These are phyloP conservation scores for Gonatopus flavifemur DNA, from an alignment of 1,140 invertebrate genomes.

Conservation along the genomic window DNA sequence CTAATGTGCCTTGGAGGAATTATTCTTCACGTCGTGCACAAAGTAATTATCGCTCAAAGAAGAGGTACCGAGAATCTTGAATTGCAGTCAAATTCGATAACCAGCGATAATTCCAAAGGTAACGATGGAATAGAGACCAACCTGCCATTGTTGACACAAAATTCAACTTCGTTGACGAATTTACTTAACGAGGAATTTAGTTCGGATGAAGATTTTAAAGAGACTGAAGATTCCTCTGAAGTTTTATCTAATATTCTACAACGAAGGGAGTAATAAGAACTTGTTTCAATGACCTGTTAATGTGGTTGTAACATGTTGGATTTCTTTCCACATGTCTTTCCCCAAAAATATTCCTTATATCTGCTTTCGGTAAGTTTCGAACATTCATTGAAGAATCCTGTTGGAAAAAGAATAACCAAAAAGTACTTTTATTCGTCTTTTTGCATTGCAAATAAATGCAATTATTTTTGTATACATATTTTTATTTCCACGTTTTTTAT, in stretches of 20 bases:
- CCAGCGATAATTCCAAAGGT: constrained; percentile 33
- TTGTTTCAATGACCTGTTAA: too few species aligned
- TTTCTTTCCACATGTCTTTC: too few species aligned
- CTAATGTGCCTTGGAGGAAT: constrained; percentile 89
- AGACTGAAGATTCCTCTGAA: constrained; percentile 48
- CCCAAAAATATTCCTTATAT: too few species aligned
- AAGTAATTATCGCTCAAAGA: constrained; percentile 55
- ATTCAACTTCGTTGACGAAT: constrained; percentile 52
- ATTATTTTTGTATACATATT: too few species aligned
- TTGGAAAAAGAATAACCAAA: too few species aligned
- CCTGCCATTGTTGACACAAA: constrained; percentile 44
- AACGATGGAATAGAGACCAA: constrained; percentile 45
- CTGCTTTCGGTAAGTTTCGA: too few species aligned
- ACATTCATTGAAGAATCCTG: too few species aligned
- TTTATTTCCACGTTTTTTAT: too few species aligned
- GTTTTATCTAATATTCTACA: constrained; percentile 54
- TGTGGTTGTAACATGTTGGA: too few species aligned
- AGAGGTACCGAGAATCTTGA: constrained; percentile 42
- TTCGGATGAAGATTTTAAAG: constrained; percentile 50
- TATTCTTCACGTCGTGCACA: constrained; percentile 81
- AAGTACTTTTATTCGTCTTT: too few species aligned
- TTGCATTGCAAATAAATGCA: too few species aligned
- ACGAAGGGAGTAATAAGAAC: constrained; percentile 48
- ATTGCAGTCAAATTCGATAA: constrained; percentile 43
- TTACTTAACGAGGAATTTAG: constrained; percentile 52